Conservation (phyloP, 2,888 invertebrate genomes). For the Hyposoter dolosus region DNA sequence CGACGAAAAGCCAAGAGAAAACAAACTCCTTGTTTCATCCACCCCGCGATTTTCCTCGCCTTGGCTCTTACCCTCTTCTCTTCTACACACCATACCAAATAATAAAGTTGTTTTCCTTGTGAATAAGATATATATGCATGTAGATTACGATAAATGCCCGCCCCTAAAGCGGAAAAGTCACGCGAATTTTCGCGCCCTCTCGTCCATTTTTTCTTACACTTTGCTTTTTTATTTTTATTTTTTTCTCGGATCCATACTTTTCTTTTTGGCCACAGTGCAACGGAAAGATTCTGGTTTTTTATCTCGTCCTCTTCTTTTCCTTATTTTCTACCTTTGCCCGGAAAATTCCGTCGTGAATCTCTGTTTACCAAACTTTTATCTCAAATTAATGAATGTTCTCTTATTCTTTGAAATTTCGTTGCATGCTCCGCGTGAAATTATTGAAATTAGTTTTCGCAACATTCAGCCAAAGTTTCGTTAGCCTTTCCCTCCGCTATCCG, state of each 20-base stretch:
- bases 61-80: neutral
- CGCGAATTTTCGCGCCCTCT: slow-evolving; percentile 60
- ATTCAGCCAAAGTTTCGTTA: neutral
- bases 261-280: neutral
- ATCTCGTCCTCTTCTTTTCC: slow-evolving; percentile 38
- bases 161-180: slow-evolving; percentile 67
- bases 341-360: slow-evolving; percentile 60
- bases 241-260: slow-evolving; percentile 2
- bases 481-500: neutral
- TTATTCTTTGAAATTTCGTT: slow-evolving; percentile 45
- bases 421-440: slow-evolving; percentile 30
- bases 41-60: neutral
- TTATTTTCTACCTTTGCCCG: slow-evolving; percentile 44
- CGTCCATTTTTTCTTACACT: neutral
- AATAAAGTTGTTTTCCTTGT: slow-evolving; percentile 68
- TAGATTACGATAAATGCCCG: slow-evolving; percentile 72
- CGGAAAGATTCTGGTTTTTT: neutral
- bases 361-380: slow-evolving; percentile 61
- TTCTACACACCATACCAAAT: slow-evolving; percentile 51
- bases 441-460: slow-evolving; percentile 51
- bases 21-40: slow-evolving; percentile 24
- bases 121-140: slow-evolving; percentile 70
- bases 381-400: slow-evolving; percentile 58
- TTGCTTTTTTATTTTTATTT: slow-evolving; percentile 25
- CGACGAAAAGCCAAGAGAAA: slow-evolving; percentile 24